A percentile compares a stretch with the other conserved stretches of the same genome.
phyloP scores from a whole-genome alignment of 2,797 vertebrate species.

The Etheostoma perlongum region DNA sequence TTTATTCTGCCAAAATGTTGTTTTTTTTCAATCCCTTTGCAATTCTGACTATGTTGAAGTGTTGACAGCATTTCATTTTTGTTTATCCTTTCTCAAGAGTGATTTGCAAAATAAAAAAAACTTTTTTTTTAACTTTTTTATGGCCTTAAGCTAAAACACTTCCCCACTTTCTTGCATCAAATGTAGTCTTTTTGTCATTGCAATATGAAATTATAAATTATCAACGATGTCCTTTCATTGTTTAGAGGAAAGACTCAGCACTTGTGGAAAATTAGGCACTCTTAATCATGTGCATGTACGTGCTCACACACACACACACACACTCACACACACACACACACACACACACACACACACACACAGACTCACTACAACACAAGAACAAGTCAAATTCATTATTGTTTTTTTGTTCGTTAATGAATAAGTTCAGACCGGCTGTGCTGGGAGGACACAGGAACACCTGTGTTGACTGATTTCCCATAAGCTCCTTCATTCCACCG shows the following conservation, averaged over 20 bases:
- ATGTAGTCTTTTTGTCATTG: conserved; percentile 1
- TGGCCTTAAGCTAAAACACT: conserved; percentile 10
- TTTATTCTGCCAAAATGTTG: conserved; percentile 82
- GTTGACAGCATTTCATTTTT: conserved; percentile 48
- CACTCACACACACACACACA: no score
- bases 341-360: not conserved
- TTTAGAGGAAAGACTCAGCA: not conserved
- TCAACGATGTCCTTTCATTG: not conserved
- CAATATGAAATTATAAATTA: conserved; percentile 34
- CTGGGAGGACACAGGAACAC: conserved; percentile 26
- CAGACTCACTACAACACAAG: conserved; percentile 1
- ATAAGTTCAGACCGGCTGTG: conserved; percentile 46
- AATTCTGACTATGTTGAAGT: conserved; percentile 47
- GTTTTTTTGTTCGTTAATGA: conserved; percentile 49
- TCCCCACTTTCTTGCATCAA: not conserved
- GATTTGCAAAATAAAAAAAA: conserved; percentile 74
- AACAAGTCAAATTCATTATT: conserved; percentile 38
- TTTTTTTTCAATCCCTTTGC: conserved; percentile 61
- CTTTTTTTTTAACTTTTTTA: conserved; percentile 38
- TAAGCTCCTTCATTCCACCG: conserved; percentile 54
- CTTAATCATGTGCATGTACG: not conserved
- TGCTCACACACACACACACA: not conserved
- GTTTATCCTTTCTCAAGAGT: conserved; percentile 69
- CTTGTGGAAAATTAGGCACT: not conserved
- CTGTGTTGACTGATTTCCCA: conserved; percentile 55